phyloP scores from a whole-genome alignment of 2,888 invertebrate species.

The Catocala fraxini region DNA sequence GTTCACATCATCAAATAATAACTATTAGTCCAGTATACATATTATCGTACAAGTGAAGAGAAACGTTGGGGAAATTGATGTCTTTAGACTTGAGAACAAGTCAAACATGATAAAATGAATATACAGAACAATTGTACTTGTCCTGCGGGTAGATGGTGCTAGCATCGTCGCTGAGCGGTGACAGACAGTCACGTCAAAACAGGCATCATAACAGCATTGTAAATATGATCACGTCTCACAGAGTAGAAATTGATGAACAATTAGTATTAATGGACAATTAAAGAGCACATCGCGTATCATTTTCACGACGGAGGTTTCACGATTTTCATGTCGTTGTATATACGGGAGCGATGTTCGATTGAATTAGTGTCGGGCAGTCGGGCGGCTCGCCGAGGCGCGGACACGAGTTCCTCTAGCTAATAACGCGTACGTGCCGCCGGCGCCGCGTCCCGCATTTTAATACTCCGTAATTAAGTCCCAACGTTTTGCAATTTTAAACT shows the following conservation, averaged over 20 bases:
- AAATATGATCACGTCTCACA: conserved; percentile 12
- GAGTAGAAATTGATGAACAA: conserved; percentile 23
- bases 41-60: not conserved
- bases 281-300: conserved; percentile 35
- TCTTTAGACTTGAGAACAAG: too few relatives aligned
- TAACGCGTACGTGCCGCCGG: conserved; percentile 59
- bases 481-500: conserved; percentile 63
- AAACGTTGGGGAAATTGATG: too few relatives aligned
- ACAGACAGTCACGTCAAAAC: conserved; percentile 4
- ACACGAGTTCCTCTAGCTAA: conserved; percentile 59
- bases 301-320: conserved; percentile 40
- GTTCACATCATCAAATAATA: conserved; percentile 17
- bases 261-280: conserved; percentile 45
- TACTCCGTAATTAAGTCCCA: conserved; percentile 64
- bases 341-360: conserved; percentile 20
- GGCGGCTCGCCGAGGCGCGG: conserved; percentile 17
- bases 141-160: too few relatives aligned
- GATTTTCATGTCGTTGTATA: conserved; percentile 39
- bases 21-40: conserved; percentile 11
- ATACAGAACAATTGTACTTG: too few relatives aligned
- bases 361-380: conserved; percentile 37
- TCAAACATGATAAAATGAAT: too few relatives aligned
- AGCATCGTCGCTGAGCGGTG: too few relatives aligned
- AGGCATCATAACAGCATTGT: conserved; percentile 12
- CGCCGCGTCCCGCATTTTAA: conserved; percentile 69